Percentiles rank a stretch among this genome's conserved stretches.
Evolutionary conservation across 2,797 vertebrate species (phyloP).

Genomic region (Hapalemur alaotrensis): DNA sequence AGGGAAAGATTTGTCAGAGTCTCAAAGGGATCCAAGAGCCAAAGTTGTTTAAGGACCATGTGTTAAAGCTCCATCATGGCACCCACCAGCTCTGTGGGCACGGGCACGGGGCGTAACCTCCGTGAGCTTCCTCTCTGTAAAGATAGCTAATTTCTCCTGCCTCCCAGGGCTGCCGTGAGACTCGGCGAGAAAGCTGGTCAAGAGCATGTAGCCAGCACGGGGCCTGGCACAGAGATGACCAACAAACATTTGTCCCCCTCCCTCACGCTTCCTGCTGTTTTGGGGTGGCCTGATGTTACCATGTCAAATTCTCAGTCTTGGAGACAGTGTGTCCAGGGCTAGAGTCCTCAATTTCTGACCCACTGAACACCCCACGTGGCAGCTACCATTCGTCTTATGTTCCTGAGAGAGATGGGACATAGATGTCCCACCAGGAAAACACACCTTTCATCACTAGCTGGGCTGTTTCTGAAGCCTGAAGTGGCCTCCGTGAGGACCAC

Average conservation of each 20-base stretch:
- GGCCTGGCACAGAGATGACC: background rate
- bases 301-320: background rate
- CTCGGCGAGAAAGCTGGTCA: fast-evolving
- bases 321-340: background rate
- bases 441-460: background rate
- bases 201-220: fast-evolving
- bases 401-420: background rate
- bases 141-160: background rate
- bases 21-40: background rate
- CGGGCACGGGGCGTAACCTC: fast-evolving
- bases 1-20: background rate
- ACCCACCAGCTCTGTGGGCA: fast-evolving
- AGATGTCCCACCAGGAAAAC: too few species aligned
- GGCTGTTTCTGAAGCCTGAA: background rate
- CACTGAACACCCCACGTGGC: background rate
- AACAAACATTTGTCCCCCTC: fast-evolving
- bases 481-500: too few species aligned
- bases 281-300: background rate
- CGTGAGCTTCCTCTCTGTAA: background rate
- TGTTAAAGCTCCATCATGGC: background rate
- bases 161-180: background rate
- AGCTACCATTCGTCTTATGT: background rate
- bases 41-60: background rate
- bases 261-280: background rate
- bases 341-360: background rate